Base-by-base conservation (phyloP, 2,888 invertebrate genomes). In the Papilio demoleus region DNA sequence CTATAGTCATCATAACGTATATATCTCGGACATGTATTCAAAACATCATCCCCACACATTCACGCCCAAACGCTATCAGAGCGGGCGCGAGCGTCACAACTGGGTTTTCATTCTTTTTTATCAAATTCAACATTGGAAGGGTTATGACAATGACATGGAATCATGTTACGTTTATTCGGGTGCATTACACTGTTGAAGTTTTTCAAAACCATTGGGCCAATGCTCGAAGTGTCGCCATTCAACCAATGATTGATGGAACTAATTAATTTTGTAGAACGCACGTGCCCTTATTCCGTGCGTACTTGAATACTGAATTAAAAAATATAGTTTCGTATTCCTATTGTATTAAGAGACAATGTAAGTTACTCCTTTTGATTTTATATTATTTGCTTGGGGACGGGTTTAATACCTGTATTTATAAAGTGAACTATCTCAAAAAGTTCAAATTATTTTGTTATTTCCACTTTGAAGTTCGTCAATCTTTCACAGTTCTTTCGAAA, bases 241-340 rank as follows among this genome's bases (percentile, higher is more conserved):
- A 88, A 73, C 73, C 74, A 75, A 78, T 90, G 92, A 92, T 91
- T 88, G 92, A 92, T 92, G 91, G 82, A 89, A 91, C 92, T 92
- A 92, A 92, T 92, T 92, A 92, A 92, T 92, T 90, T 90, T 80
- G 86, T 88, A 80, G 84, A 83, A 79, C 83, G 83, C 84, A 79
- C 82, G 77, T 74, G 65, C 70, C 81, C 81, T 80, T 82, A 78
- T n/a, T n/a, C 79, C 74, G 73, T 75, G 81, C 69, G 81, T 81
- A 88, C 88, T 90, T 82, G 86, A 90, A 88, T 85, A 82, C 73
- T 70, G 83, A 86, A 85, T 86, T 81, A 77, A 84, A 84, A 86
- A 79, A 79, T 77, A 79, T 80, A 75, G 74, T 70, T 75, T 75
- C 75, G 68, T 72, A 64, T 67, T 62, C 71, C 79, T 70, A 81